Conservation (phyloP, 2,888 invertebrate species). For the Metopia argyrocephala region DNA sequence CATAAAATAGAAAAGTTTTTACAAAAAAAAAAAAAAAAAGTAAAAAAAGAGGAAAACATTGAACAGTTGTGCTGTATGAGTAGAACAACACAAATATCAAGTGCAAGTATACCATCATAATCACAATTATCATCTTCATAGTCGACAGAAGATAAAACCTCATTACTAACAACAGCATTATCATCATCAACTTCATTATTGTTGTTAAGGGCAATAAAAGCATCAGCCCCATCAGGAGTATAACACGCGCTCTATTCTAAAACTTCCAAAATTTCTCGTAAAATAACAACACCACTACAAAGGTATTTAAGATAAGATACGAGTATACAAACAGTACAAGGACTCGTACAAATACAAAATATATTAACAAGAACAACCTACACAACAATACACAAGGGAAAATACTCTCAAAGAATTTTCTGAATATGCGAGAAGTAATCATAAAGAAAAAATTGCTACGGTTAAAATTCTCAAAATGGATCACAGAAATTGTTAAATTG, state of each 20-base stretch:
- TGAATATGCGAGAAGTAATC: no score
- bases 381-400: background rate
- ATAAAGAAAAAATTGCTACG: no score
- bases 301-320: conserved; percentile 36
- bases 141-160: background rate
- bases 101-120: conserved; percentile 59
- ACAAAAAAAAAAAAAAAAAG: background rate
- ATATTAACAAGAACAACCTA: no score
- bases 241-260: conserved; percentile 56
- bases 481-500: no score
- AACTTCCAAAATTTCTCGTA: conserved; percentile 28
- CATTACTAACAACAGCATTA: conserved; percentile 15
- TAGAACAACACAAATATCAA: conserved; percentile 43
- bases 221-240: conserved; percentile 47
- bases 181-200: conserved; percentile 15
- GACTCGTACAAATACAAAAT: background rate
- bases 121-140: background rate
- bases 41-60: conserved; percentile 17
- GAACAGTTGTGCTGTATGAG: conserved; percentile 16
- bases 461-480: no score
- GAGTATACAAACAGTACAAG: background rate
- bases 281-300: conserved; percentile 23
- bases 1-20: conserved; percentile 37
- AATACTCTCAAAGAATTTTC: background rate
- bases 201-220: background rate